Evolutionary conservation across 2,113 vertebrate genomes (phyloP).

Genomic region (Delphinapterus leucas): DNA sequence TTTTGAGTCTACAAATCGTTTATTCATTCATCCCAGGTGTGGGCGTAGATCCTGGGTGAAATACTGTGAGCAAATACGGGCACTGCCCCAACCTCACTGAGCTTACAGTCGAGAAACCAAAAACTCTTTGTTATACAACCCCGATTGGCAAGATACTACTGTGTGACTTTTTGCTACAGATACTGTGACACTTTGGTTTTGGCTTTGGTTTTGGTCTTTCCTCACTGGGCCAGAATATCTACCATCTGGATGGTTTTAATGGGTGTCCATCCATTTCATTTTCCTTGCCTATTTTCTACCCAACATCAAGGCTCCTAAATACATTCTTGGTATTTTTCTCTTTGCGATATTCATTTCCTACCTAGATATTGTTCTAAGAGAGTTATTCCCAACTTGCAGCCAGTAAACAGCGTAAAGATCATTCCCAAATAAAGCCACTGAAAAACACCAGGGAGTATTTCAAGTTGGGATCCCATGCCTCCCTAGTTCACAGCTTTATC

Average conservation of each 20-base stretch:
- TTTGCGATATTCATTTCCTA: neutral
- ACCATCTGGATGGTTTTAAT: neutral
- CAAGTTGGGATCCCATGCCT: neutral
- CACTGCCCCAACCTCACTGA: neutral
- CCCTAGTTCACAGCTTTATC: neutral
- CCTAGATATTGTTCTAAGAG: neutral
- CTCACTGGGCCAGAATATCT: too few species aligned
- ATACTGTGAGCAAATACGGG: accelerated
- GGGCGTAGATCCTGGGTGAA: neutral
- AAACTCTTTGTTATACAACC: accelerated
- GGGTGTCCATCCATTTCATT: neutral
- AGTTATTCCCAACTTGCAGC: neutral
- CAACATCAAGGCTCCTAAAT: neutral
- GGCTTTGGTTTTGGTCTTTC: neutral
- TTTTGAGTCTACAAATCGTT: neutral
- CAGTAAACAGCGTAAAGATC: neutral
- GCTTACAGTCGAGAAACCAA: neutral
- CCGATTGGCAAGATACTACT: neutral
- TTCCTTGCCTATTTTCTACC: neutral
- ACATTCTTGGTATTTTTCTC: neutral
- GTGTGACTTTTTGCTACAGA: neutral
- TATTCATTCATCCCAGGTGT: neutral
- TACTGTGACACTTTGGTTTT: neutral
- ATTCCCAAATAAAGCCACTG: neutral
- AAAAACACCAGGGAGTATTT: neutral